Conservation (phyloP, 2,888 invertebrate genomes). For the Drosophila pullipes region DNA sequence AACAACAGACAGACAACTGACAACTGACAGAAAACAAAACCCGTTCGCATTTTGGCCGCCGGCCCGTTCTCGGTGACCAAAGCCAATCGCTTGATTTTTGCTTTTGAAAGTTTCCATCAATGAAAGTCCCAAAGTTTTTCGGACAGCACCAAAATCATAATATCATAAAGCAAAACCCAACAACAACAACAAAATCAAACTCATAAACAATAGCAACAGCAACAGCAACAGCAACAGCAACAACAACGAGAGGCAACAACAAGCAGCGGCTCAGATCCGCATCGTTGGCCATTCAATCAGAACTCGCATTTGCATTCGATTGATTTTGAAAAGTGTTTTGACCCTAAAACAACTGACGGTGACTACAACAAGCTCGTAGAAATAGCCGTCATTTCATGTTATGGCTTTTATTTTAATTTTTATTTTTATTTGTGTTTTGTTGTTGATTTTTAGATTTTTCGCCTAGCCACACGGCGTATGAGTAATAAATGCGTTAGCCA, state of each 20-base stretch:
- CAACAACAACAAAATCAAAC: background rate
- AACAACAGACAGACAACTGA: constrained; percentile 4
- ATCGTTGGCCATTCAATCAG: constrained; percentile 48
- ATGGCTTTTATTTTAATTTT: background rate
- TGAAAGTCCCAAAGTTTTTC: constrained; percentile 61
- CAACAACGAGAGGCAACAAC: background rate
- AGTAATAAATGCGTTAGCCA: constrained; percentile 64
- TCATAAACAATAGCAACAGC: constrained; percentile 26
- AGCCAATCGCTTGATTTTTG: constrained; percentile 41
- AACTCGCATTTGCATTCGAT: constrained; percentile 58
- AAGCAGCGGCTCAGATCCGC: constrained; percentile 59
- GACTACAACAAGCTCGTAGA: constrained; percentile 9
- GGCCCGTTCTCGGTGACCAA: constrained; percentile 61
- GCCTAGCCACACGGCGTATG: constrained; percentile 59
- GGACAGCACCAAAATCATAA: constrained; percentile 31
- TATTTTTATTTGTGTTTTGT: background rate
- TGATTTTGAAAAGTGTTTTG: constrained; percentile 64
- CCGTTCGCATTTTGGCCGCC: constrained; percentile 60
- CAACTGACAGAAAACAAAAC: constrained; percentile 47
- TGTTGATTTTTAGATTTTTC: background rate
- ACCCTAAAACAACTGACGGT: constrained; percentile 60
- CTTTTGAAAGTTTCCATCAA: constrained; percentile 79
- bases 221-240: constrained; percentile 15
- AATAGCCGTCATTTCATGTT: constrained; percentile 25
- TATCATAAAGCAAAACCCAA: constrained; percentile 31